phyloP scores from a whole-genome alignment of 2,797 vertebrate genomes.

The Megalops cyprinoides region DNA sequence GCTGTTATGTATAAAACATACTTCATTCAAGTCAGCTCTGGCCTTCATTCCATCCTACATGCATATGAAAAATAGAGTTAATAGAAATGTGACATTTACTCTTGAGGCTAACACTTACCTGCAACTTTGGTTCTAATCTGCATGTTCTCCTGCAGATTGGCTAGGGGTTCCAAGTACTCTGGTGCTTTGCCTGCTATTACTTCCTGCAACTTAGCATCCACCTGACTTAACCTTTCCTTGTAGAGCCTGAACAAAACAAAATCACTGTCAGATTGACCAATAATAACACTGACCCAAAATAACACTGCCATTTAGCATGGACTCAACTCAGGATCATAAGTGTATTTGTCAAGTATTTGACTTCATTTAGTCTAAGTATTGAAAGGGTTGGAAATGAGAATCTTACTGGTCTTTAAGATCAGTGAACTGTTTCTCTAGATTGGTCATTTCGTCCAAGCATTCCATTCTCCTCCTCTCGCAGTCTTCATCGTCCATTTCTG shows the following conservation, averaged over 20 bases:
- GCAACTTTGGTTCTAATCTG: slow-evolving; percentile 98
- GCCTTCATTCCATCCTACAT: neutral
- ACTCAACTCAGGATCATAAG: neutral
- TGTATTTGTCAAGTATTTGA: neutral
- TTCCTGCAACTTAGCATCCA: slow-evolving; percentile 97
- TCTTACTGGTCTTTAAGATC: slow-evolving; percentile 99
- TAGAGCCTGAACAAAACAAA: slow-evolving; percentile 84
- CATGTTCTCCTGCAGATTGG: slow-evolving; percentile 98
- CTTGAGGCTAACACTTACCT: slow-evolving; percentile 68
- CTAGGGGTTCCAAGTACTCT: slow-evolving; percentile 96
- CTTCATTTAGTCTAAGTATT: neutral
- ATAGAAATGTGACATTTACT: neutral
- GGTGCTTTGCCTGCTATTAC: slow-evolving; percentile 96
- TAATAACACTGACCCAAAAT: neutral
- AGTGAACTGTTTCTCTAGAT: slow-evolving; percentile 98
- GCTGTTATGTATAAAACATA: neutral
- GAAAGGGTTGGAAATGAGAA: neutral
- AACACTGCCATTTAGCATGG: neutral
- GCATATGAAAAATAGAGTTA: neutral
- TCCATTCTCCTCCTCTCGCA: slow-evolving; percentile 98
- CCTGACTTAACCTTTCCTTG: slow-evolving; percentile 95
- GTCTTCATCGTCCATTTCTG: slow-evolving; percentile 99
- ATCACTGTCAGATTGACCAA: slow-evolving; percentile 5
- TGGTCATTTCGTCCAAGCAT: slow-evolving; percentile 98
- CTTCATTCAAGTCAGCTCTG: neutral